Percentiles rank a stretch among this genome's conserved stretches.
Evolutionary conservation across 2,888 invertebrate species (phyloP).

Genomic region (Steinernema scapterisci): DNA sequence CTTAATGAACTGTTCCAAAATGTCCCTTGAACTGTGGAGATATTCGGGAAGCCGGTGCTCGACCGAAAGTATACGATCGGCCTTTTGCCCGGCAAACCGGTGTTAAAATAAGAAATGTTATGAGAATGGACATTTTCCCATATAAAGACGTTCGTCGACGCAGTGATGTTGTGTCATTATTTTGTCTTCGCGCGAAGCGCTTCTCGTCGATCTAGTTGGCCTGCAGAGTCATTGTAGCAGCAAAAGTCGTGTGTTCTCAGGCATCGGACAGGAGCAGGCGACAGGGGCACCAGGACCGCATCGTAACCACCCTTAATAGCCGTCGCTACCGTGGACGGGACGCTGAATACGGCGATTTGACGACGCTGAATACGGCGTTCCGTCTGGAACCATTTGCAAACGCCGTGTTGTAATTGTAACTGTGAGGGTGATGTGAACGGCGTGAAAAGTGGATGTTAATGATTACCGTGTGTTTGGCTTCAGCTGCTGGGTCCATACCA

Average conservation of each 20-base stretch:
- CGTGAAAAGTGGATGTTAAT: too few species aligned
- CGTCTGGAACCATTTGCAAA: too few species aligned
- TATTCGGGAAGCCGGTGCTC: background rate
- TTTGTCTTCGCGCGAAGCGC: constrained; percentile 28
- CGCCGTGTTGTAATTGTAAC: too few species aligned
- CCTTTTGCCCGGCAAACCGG: background rate
- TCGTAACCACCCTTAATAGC: too few species aligned
- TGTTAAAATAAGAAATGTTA: constrained; percentile 24
- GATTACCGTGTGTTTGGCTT: too few species aligned
- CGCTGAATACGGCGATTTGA: background rate
- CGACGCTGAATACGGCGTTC: background rate
- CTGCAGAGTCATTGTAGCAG: constrained; percentile 19
- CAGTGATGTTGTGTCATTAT: constrained; percentile 31
- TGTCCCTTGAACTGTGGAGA: background rate
- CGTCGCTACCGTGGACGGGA: too few species aligned
- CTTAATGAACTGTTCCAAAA: too few species aligned
- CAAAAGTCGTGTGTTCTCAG: background rate
- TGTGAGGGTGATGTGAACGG: too few species aligned
- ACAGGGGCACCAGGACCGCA: background rate
- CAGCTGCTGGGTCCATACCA: too few species aligned
- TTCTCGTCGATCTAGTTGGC: constrained; percentile 29
- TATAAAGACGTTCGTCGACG: constrained; percentile 31
- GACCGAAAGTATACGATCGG: constrained; percentile 8
- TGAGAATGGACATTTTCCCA: constrained; percentile 32
- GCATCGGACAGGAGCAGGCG: background rate